Base-by-base conservation (phyloP, 2,797 vertebrate genomes). In the Scyliorhinus canicula region DNA sequence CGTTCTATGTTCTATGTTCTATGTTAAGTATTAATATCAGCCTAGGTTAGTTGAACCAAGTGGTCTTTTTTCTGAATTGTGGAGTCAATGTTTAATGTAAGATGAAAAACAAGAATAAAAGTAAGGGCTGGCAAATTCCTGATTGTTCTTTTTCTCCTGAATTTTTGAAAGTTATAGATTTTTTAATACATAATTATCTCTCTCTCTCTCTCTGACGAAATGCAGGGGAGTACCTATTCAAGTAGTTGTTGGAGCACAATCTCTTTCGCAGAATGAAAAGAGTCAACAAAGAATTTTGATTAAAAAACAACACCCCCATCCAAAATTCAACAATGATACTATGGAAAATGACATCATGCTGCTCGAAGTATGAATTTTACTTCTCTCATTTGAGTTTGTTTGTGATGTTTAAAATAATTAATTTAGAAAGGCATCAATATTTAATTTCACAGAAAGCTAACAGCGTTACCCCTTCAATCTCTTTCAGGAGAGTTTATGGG, bases 161-260 rank as follows among this genome's bases (percentile, higher is more conserved):
- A 60, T 63, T 60, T 60, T 55, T 60, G 16, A n/a, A 24, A 24
- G 24, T 8, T 57, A 16, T 40, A 16, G n/a, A 57, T 60, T 55
- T 74, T 90, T n/a, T 55, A 9, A 40, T 6, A 35, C 4, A 35
- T 90, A 40, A 90, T 90, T 60, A 57, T 88, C 52, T 90, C 6
- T 60, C 16, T 60, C 21, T 90, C 35, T 90, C 16, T 60, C 21
- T 90, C 35, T 90, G 52, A 40, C 35, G 5, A 35, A 19, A 21
- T 16, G 1, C 55, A 60, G 55, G 11, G 9, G n/a, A 3, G 2
- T 0, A 8, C 0, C 0, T 8, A 12, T 14, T 4, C 65, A 52
- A 69, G 91, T 69, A 16, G 91, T 93, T 93, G 40, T 93, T 93
- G 91, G 91, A 69, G 65, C 26, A 35, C 65, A 93, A 69, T 71